Evolutionary conservation across 2,888 invertebrate genomes (phyloP).

Genomic region (Eristalis tenax): DNA sequence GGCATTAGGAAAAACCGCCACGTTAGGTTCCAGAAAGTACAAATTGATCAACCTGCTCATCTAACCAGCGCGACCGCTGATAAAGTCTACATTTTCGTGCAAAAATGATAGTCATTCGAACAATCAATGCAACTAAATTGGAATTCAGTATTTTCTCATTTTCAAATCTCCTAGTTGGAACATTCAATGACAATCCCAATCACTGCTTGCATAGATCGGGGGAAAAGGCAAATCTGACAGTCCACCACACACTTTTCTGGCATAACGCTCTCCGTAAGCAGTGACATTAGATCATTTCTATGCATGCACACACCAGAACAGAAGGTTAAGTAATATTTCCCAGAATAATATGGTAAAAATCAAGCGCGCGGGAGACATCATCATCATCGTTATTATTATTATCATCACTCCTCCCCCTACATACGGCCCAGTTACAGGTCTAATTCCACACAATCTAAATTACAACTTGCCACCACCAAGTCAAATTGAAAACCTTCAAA

Average conservation of each 20-base stretch:
- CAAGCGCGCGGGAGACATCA: background rate
- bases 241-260: background rate
- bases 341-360: conserved; percentile 2
- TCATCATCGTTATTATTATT: background rate
- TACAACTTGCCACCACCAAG: conserved; percentile 44
- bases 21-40: no score
- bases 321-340: conserved; percentile 28
- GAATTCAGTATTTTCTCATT: background rate
- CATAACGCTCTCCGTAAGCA: conserved; percentile 3
- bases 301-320: background rate
- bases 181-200: background rate
- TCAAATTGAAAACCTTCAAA: background rate
- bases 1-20: no score
- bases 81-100: background rate
- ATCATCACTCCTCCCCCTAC: background rate
- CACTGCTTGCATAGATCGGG: background rate
- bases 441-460: background rate
- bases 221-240: background rate
- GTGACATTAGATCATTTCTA: conserved; percentile 10
- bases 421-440: background rate
- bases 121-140: background rate
- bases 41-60: no score
- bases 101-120: background rate
- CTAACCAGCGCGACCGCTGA: no score
- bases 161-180: background rate